Conservation (phyloP, 2,888 invertebrate species). For the Thecophora atra region DNA sequence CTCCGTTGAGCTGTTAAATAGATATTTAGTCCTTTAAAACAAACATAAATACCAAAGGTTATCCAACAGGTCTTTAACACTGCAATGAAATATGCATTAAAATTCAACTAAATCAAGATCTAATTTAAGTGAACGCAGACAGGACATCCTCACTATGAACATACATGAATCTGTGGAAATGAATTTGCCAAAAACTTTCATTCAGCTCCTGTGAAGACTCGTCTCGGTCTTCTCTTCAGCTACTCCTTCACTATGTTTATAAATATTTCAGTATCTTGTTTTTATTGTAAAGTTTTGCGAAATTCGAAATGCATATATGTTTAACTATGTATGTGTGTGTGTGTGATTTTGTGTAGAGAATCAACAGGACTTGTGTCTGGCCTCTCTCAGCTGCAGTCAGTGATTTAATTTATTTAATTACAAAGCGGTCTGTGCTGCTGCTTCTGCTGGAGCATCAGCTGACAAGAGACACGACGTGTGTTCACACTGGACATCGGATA, state of each 20-base stretch:
- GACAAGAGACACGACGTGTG: background rate
- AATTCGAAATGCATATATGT: background rate
- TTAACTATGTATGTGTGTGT: background rate
- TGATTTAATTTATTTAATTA: conserved; percentile 36
- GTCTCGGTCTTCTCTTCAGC: background rate
- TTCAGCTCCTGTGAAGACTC: background rate
- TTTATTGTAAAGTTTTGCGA: conserved; percentile 2
- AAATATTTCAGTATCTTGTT: conserved; percentile 10
- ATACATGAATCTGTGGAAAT: too few relatives aligned
- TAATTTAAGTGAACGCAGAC: too few relatives aligned
- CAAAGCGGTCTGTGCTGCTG: conserved; percentile 14
- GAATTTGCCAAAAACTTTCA: background rate
- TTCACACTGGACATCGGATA: conserved; percentile 10
- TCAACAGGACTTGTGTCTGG: conserved; percentile 18
- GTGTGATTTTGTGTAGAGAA: background rate
- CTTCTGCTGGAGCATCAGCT: background rate
- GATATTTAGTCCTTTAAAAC: too few relatives aligned
- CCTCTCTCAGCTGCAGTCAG: background rate
- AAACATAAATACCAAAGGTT: too few relatives aligned
- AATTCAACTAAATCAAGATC: too few relatives aligned
- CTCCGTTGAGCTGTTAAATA: too few relatives aligned
- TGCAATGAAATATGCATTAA: too few relatives aligned
- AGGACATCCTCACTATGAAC: too few relatives aligned
- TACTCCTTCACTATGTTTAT: background rate
- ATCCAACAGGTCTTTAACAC: too few relatives aligned